These are phyloP conservation scores for Ahaetulla prasina DNA, from an alignment of 2,113 vertebrate species.

Conservation along the genomic window DNA sequence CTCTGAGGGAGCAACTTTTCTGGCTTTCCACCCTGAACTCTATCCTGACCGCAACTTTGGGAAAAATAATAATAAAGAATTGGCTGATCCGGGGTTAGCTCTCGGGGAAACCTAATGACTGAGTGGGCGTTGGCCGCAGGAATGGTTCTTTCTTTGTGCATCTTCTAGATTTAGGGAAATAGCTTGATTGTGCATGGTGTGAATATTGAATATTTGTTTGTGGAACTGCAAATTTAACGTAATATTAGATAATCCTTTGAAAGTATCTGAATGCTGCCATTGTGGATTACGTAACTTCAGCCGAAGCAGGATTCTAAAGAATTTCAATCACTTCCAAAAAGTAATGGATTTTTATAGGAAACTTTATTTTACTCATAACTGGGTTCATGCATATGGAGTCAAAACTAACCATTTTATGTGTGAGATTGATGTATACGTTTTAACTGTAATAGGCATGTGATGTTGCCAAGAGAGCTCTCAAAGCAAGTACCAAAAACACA, in stretches of 20 bases:
- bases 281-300: neutral
- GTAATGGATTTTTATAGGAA: neutral
- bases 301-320: neutral
- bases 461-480: slow-evolving; percentile 82
- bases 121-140: neutral
- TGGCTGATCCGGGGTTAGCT: no score
- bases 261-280: neutral
- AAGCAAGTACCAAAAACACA: slow-evolving; percentile 86
- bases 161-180: neutral
- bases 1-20: neutral
- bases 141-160: neutral
- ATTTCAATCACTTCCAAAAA: neutral
- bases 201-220: neutral
- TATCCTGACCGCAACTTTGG: neutral
- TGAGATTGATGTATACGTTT: neutral
- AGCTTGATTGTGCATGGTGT: neutral
- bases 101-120: neutral
- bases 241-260: neutral
- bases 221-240: neutral
- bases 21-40: neutral
- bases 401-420: neutral
- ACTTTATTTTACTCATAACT: neutral
- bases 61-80: neutral
- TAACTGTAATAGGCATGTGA: slow-evolving; percentile 75
- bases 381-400: neutral